A percentile compares a stretch with the other conserved stretches of the same genome.
phyloP scores from a whole-genome alignment of 1,140 invertebrate genomes.

The Himalopsyche phryganea region DNA sequence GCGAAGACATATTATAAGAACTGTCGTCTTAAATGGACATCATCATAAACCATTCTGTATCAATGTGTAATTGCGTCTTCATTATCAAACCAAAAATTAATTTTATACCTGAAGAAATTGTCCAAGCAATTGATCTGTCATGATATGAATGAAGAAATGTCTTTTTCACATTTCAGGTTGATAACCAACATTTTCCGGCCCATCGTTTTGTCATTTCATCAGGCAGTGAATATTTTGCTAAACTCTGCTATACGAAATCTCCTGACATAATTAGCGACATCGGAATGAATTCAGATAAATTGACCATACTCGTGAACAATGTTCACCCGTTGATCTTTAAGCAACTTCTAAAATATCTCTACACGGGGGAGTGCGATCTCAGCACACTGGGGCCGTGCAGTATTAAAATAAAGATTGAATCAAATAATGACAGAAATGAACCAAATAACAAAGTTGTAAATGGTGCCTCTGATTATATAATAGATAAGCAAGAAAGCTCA shows the following conservation, averaged over 20 bases:
- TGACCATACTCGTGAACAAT: slow-evolving; percentile 47
- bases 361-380: slow-evolving; percentile 64
- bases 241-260: slow-evolving; percentile 40
- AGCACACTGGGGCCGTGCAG: slow-evolving; percentile 50
- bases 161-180: slow-evolving; percentile 44
- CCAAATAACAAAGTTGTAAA: not conserved
- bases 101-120: too few species aligned
- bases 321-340: slow-evolving; percentile 61
- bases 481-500: not conserved
- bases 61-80: too few species aligned
- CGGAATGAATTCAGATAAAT: slow-evolving; percentile 36
- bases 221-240: slow-evolving; percentile 52
- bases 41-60: too few species aligned
- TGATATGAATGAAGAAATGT: too few species aligned
- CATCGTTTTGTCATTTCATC: slow-evolving; percentile 70
- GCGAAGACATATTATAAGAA: too few species aligned
- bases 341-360: slow-evolving; percentile 63
- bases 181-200: slow-evolving; percentile 52
- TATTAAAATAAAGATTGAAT: slow-evolving; percentile 43
- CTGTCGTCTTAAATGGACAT: too few species aligned
- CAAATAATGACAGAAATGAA: slow-evolving; percentile 14
- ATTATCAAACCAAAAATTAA: too few species aligned
- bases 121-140: too few species aligned
- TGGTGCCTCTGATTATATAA: not conserved
- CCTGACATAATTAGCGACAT: slow-evolving; percentile 5